Base-by-base conservation (phyloP, 2,797 vertebrate genomes). In the Rhynchotus rufescens region DNA sequence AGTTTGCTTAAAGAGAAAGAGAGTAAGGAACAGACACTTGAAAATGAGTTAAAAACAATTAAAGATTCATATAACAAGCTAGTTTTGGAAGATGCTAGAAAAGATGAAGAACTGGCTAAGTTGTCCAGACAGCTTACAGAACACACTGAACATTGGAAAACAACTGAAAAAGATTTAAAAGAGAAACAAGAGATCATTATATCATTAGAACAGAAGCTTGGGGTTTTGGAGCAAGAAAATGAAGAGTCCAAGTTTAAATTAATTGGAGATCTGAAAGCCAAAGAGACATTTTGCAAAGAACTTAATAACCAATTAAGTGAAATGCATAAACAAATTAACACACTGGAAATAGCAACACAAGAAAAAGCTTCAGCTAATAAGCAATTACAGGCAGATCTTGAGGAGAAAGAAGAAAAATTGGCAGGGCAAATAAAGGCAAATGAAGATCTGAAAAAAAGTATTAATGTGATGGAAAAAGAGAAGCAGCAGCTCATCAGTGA, bases 31-130 rank as follows among this genome's bases (percentile, higher is more conserved):
- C 93, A 97, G 91, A 89, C 30, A 2, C 96, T 98, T 89, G 97
- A 98, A 80, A 97, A 95, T n/a, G 98, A 99, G 49, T 92, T 98
- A 34, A 99, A 98, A 84, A 95, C 97, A 7, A 34, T 97, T 57
- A 98, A 98, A 93, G 98, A 98, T 12, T 98, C 98, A 15, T 96
- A 98, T 51, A 98, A 98, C 92, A 96, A 94, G 45, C 96, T 99
- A 23, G 77, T 98, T 77, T 96, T 97, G 40, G 98, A 98, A 85
- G 96, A 97, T 22, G 86, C 96, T 45, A 98, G 97, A 84, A 98
- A 97, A 80, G 96, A 95, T 42, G 80, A 92, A 7, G 98, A 98
- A 20, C 69, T 98, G 49, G 68, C 97, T 30, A 93, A 86, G 4
- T 76, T 99, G 30, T 98, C 98, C 28, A 96, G 78, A 69, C 96